Base-by-base conservation (phyloP, 1,140 invertebrate genomes). In the Nixonia krombeini region DNA sequence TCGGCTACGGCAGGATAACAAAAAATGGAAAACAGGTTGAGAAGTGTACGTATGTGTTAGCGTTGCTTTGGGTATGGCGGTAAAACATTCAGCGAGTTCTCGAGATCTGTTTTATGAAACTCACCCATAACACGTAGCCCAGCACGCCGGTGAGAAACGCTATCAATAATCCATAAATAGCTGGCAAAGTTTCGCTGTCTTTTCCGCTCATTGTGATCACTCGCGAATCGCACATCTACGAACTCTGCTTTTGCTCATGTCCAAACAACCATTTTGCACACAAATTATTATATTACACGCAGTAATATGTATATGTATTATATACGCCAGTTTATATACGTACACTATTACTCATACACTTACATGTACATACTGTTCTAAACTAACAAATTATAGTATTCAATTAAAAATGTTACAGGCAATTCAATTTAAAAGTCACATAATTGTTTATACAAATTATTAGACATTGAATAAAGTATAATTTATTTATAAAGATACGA, bases 111-210 rank as follows among this genome's bases (percentile, higher is more conserved):
- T 31, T 31, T n/a, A 31, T 31, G 9, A 41, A 58, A 81, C 81
- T 83, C 62, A 84, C 82, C 82, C 82, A 83, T 17, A 84, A 58
- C 35, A 82, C 66, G 46, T 84, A 83, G 46, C 82, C 82, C n/a
- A 84, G 40, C 16, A 83, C 44, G 17, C 75, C 80, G 9, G 81
- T 83, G 45, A 83, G 37, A 42, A 83, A 76, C 8, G 81, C 81
- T 70, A 85, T 85, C 68, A 83, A 74, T 49, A 85, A 71, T 50
- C 82, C 82, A 46, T 83, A 83, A 71, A 78, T 55, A 13, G 74
- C 75, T 53, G 82, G 80, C 64, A 85, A 75, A 57, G 76, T 79
- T 67, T 83, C 81, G 52, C 45, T 62, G 68, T 74, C 33, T 28
- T 38, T 53, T 50, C 64, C 38, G 70, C 58, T 55, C 63, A 67